phyloP scores from a whole-genome alignment of 2,888 invertebrate species.

The Chrysotoxum bicinctum region DNA sequence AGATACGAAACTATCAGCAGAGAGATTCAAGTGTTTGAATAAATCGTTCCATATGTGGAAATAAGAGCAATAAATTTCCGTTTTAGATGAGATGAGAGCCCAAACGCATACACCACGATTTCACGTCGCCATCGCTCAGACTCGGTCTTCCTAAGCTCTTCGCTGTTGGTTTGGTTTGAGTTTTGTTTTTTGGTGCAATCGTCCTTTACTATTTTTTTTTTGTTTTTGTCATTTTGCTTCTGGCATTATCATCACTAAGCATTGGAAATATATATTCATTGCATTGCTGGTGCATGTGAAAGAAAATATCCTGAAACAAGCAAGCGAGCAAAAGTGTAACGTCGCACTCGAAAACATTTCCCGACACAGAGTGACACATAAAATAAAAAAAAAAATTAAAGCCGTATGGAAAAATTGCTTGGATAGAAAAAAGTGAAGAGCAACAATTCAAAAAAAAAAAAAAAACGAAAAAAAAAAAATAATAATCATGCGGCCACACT shows the following conservation, averaged over 20 bases:
- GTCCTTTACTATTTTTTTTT: background rate
- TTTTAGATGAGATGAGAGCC: constrained; percentile 67
- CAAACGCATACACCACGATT: constrained; percentile 35
- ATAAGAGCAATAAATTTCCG: constrained; percentile 69
- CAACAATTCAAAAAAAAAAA: constrained; percentile 12
- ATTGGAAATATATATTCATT: constrained; percentile 68
- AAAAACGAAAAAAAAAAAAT: no score
- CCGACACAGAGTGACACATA: constrained; percentile 50
- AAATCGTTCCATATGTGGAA: constrained; percentile 70
- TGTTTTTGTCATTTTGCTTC: constrained; percentile 12
- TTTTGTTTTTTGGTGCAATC: constrained; percentile 47
- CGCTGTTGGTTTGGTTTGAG: constrained; percentile 8
- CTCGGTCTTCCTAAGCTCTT: constrained; percentile 31
- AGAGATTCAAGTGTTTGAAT: constrained; percentile 69
- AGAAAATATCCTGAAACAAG: constrained; percentile 49
- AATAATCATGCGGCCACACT: constrained; percentile 35
- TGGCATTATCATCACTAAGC: constrained; percentile 53
- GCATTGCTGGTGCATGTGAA: constrained; percentile 41
- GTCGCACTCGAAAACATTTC: constrained; percentile 36
- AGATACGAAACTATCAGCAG: constrained; percentile 67
- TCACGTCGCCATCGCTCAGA: constrained; percentile 7
- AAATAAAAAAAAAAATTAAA: constrained; percentile 27
- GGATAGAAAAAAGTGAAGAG: constrained; percentile 3
- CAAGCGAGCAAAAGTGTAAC: constrained; percentile 54
- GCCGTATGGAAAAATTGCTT: constrained; percentile 25